Conservation (phyloP, 2,113 vertebrate species). For the Cryptoleucopteryx plumbea region DNA sequence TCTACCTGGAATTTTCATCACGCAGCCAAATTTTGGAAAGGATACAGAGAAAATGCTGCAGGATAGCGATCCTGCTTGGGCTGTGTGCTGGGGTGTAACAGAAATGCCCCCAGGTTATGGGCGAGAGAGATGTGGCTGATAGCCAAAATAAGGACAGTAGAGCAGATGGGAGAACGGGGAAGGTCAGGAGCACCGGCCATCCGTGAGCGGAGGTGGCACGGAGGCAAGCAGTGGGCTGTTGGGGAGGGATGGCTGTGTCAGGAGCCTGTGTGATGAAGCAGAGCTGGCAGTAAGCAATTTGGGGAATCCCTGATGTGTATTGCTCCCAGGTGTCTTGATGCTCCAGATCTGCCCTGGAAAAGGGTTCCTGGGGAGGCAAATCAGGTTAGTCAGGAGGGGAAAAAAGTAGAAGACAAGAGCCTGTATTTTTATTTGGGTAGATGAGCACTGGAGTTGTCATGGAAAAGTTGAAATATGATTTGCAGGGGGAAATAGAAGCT, state of each 20-base stretch:
- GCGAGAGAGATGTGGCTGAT: background rate
- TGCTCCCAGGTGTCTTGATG: background rate
- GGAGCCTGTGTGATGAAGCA: background rate
- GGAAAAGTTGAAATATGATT: background rate
- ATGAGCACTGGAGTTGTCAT: background rate
- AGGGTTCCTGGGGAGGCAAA: background rate
- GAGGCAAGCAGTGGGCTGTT: background rate
- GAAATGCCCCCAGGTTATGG: background rate
- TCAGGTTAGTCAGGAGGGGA: rapidly evolving
- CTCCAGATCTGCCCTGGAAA: background rate
- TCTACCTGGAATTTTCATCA: background rate
- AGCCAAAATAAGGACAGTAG: background rate
- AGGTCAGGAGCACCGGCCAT: background rate
- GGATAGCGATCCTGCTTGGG: background rate
- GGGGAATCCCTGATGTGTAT: background rate
- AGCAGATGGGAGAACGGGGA: background rate
- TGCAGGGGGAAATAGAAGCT: background rate
- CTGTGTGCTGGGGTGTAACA: background rate
- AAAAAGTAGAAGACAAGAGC: background rate
- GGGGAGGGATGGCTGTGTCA: background rate
- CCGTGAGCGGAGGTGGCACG: rapidly evolving
- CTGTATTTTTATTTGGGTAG: background rate
- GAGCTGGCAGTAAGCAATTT: background rate
- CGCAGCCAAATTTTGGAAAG: background rate
- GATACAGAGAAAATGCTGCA: background rate